phyloP scores from a whole-genome alignment of 2,113 vertebrate genomes.

The Eurystomus gularis region DNA sequence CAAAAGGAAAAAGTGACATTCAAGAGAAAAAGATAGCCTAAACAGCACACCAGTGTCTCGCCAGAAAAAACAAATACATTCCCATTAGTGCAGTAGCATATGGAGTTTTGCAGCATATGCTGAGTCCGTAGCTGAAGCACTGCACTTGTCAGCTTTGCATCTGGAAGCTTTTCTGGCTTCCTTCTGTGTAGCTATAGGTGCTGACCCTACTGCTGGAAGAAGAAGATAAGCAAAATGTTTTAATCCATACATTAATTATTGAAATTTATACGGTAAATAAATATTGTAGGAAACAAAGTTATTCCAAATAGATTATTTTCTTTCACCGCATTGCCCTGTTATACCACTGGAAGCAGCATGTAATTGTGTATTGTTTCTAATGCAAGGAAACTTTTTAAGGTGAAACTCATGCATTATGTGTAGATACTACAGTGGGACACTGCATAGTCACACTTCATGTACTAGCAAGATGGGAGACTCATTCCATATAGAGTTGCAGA shows the following conservation, averaged over 20 bases:
- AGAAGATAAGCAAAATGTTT: constrained; percentile 67
- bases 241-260: constrained; percentile 68
- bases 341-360: not conserved
- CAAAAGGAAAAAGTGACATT: not conserved
- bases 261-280: constrained; percentile 67
- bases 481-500: constrained; percentile 34
- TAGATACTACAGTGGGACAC: not conserved
- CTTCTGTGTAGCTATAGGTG: constrained; percentile 20
- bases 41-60: not conserved
- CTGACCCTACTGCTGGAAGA: constrained; percentile 66
- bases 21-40: not conserved
- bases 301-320: constrained; percentile 27
- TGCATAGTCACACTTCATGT: not conserved
- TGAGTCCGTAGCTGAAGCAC: not conserved
- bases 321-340: not conserved
- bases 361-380: constrained; percentile 54
- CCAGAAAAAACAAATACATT: not conserved
- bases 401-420: constrained; percentile 45
- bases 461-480: constrained; percentile 38
- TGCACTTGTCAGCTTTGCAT: not conserved
- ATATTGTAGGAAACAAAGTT: constrained; percentile 57
- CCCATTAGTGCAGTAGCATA: not conserved
- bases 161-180: constrained; percentile 28
- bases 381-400: constrained; percentile 33
- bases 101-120: not conserved